phyloP scores from a whole-genome alignment of 2,113 vertebrate species.

The Cacatua alba region DNA sequence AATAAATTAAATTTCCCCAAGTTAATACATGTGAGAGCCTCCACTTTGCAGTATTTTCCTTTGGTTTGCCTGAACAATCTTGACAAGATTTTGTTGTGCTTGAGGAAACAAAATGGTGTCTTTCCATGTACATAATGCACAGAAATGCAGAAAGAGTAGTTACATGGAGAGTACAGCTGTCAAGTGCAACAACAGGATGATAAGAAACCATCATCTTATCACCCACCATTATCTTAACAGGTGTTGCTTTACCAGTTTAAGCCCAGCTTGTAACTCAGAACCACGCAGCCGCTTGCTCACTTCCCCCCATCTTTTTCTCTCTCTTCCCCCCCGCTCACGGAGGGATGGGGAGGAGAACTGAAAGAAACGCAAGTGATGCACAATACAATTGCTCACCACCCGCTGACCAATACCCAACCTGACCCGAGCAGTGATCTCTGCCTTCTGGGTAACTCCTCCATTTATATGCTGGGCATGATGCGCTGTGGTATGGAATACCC shows the following conservation, averaged over 20 bases:
- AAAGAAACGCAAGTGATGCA: background rate
- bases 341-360: background rate
- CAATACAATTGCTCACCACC: background rate
- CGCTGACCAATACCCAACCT: background rate
- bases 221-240: background rate
- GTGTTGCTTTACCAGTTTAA: background rate
- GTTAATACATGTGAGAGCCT: background rate
- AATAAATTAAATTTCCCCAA: background rate
- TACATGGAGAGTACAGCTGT: background rate
- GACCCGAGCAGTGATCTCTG: background rate
- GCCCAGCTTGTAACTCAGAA: background rate
- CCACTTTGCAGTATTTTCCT: background rate
- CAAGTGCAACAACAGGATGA: background rate
- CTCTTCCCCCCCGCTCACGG: too few species aligned
- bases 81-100: background rate
- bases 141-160: background rate
- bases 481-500: background rate
- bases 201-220: background rate
- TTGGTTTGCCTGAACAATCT: background rate
- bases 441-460: background rate
- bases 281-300: background rate
- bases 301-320: background rate
- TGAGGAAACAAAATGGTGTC: background rate
- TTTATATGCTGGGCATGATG: background rate
- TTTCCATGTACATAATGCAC: accelerated